Evolutionary conservation across 2,888 invertebrate species (phyloP), one percentile per base, ranked within the genome.

Genomic region (Rhaphigaster nebulosa): DNA sequence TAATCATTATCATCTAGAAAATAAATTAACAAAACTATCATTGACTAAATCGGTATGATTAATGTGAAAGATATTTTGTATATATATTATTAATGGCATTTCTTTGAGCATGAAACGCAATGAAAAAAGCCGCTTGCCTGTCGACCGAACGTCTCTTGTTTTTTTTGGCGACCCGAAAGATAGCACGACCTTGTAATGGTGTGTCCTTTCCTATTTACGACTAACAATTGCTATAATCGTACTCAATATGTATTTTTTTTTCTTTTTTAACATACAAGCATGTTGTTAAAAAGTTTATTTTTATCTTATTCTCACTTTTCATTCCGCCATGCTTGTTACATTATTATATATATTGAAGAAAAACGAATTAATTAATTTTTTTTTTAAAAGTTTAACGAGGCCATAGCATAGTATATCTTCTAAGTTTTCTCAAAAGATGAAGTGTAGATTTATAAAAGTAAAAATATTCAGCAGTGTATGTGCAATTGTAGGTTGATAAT

Each of bases 101-200:
- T 65, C 65, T 29, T 20, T 70, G 70, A 70, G 6, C 34, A 34
- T 34, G 70, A 34, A 70, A 70, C 20, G 34, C 5, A 20, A 3
- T 29, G 3, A 15, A 70, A 70, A 20, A 70, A 70, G 23, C 34
- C 34, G 34, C 34, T 34, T 20, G 34, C 26, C 70, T 34, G 70
- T 34, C 70, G 34, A 34, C 70, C 18, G n/a, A 70, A 34, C 70
- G 34, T 20, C 34, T 70, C 70, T 34, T 70, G 20, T 70, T 34
- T 70, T 65, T 70, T 70, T 70, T 34, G 70, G 70, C 70, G 70
- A 70, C 70, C 34, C 34, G 34, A 34, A 70, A 70, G 70, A 70
- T 34, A 70, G 20, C 34, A 10, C 5, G 70, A 70, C 70, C 70
- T 70, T 70, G 70, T 70, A 34, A 34, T 34, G 70, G 34, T 70